A percentile compares a stretch with the other conserved stretches of the same genome.
phyloP scores from a whole-genome alignment of 1,140 invertebrate species.

The Amyelois transitella region DNA sequence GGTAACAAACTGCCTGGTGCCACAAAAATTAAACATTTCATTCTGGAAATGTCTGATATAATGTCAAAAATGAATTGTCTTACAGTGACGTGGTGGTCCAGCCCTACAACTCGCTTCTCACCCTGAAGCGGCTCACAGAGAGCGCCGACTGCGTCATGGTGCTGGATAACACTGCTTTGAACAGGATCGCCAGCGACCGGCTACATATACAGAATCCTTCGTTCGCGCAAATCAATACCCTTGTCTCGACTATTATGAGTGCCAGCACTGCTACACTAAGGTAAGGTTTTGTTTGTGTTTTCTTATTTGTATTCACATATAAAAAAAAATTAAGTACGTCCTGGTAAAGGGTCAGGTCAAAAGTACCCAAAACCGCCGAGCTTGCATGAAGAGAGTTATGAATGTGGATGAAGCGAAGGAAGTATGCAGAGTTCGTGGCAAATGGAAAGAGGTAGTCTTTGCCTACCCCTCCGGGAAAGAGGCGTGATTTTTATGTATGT shows the following conservation, averaged over 20 bases:
- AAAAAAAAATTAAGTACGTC: too few relatives aligned
- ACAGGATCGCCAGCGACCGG: constrained; percentile 95
- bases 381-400: too few relatives aligned
- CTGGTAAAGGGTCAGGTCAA: too few relatives aligned
- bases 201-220: constrained; percentile 97
- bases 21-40: not conserved
- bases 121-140: constrained; percentile 94
- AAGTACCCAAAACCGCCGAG: too few relatives aligned
- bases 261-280: constrained; percentile 95
- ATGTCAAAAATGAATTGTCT: too few relatives aligned
- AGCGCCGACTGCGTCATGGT: constrained; percentile 99
- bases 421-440: too few relatives aligned
- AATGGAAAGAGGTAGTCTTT: too few relatives aligned
- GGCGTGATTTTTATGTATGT: too few relatives aligned
- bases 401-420: too few relatives aligned
- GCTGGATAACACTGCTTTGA: constrained; percentile 97
- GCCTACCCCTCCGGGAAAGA: too few relatives aligned
- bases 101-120: constrained; percentile 98
- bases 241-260: constrained; percentile 99
- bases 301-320: too few relatives aligned
- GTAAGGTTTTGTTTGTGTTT: constrained; percentile 55
- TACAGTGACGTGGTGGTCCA: constrained; percentile 98
- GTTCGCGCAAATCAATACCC: constrained; percentile 97
- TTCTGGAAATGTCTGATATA: too few relatives aligned
- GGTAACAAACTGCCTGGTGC: not conserved